These are phyloP conservation scores for Clarias macrocephalus DNA, from an alignment of 2,113 vertebrate genomes.

Conservation along the genomic window DNA sequence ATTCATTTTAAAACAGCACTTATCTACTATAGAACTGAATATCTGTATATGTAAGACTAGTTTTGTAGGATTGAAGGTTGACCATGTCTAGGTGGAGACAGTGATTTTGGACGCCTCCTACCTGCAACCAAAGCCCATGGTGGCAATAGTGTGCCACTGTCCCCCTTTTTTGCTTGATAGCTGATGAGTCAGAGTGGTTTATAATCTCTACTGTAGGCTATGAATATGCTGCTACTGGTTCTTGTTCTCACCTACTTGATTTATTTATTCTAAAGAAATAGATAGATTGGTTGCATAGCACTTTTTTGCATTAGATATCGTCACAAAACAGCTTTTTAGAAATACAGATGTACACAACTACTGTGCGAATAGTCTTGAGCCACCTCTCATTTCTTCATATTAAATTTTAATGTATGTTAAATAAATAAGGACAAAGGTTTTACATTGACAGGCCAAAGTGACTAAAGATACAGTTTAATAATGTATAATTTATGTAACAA, in stretches of 20 bases:
- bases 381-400: too few species aligned
- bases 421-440: too few species aligned
- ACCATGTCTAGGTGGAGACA: slow-evolving; percentile 26
- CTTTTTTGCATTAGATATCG: neutral
- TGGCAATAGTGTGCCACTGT: neutral
- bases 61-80: neutral
- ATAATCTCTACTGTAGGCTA: neutral
- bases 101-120: slow-evolving; percentile 35
- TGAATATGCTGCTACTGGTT: neutral
- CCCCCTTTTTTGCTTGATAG: neutral
- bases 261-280: slow-evolving; percentile 14
- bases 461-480: too few species aligned
- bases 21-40: too few species aligned
- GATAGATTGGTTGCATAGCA: neutral
- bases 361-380: too few species aligned
- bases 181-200: neutral
- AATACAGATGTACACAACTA: neutral
- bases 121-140: slow-evolving; percentile 52
- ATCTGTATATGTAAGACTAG: slow-evolving; percentile 9
- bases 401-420: too few species aligned
- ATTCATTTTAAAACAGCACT: slow-evolving; percentile 16
- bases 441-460: too few species aligned
- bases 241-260: neutral
- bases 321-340: neutral
- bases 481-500: too few species aligned